Conservation (phyloP, 2,797 vertebrate species). For the Selene dorsalis region DNA sequence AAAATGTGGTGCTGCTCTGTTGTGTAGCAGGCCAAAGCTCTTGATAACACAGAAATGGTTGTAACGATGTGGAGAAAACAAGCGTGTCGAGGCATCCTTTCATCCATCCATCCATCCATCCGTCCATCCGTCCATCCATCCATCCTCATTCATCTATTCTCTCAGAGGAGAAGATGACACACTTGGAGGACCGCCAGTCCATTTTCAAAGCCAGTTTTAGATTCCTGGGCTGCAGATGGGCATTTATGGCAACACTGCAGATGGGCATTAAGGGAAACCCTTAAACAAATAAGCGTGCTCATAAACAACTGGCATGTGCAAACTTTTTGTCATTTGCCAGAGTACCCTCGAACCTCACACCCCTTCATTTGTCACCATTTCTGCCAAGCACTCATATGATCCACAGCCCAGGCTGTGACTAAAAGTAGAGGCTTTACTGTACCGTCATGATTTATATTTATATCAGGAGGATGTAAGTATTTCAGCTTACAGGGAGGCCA, state of each 20-base stretch:
- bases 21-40: conserved; percentile 64
- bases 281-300: conserved; percentile 74
- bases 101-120: conserved; percentile 72
- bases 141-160: conserved; percentile 62
- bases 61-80: conserved; percentile 77
- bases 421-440: conserved; percentile 52
- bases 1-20: conserved; percentile 52
- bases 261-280: conserved; percentile 70
- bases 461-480: conserved; percentile 59
- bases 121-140: conserved; percentile 72
- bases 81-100: conserved; percentile 71
- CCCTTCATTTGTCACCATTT: conserved; percentile 59
- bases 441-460: conserved; percentile 54
- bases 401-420: conserved; percentile 47
- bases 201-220: conserved; percentile 66
- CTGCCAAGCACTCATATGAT: conserved; percentile 44
- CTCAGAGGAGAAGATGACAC: conserved; percentile 73
- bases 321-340: conserved; percentile 61
- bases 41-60: conserved; percentile 68
- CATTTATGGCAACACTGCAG: conserved; percentile 71
- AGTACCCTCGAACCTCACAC: conserved; percentile 48
- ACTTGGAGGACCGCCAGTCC: conserved; percentile 68
- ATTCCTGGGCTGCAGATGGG: conserved; percentile 69
- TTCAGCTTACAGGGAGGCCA: conserved; percentile 52
- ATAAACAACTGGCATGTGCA: conserved; percentile 65